phyloP scores from a whole-genome alignment of 2,888 invertebrate species.

The Icerya purchasi region DNA sequence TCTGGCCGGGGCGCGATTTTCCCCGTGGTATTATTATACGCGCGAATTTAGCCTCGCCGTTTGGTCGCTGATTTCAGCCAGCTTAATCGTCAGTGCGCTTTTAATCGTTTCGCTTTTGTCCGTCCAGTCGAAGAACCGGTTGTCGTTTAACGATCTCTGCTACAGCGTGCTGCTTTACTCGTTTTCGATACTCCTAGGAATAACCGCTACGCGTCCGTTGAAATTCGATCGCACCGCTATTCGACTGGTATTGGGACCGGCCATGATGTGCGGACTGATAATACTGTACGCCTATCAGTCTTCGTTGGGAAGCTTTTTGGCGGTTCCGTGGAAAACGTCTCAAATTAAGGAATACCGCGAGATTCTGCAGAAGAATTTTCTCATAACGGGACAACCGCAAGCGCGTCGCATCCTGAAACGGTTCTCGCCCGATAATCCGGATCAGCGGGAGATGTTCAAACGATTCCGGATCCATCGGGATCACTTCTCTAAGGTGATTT shows the following conservation, averaged over 20 bases:
- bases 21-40: constrained; percentile 10
- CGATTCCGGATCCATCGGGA: constrained; percentile 4
- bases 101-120: background rate
- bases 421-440: constrained; percentile 1
- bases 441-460: constrained; percentile 1
- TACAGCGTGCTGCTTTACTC: constrained; percentile 1
- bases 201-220: background rate
- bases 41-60: constrained; percentile 9
- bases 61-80: constrained; percentile 5
- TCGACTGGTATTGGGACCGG: background rate
- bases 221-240: background rate
- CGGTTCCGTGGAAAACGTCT: constrained; percentile 13
- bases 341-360: constrained; percentile 9
- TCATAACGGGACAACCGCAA: constrained; percentile 8
- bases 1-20: constrained; percentile 1
- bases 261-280: constrained; percentile 6
- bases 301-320: constrained; percentile 11
- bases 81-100: background rate
- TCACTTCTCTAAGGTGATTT: constrained; percentile 6
- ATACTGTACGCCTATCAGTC: constrained; percentile 8
- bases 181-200: constrained; percentile 1
- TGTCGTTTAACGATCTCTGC: background rate
- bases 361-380: constrained; percentile 6
- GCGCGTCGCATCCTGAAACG: constrained; percentile 10
- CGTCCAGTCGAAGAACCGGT: background rate